A percentile compares a stretch with the other conserved stretches of the same genome.
Conservation (phyloP, 2,113 vertebrate genomes). For the Oenanthe melanoleuca region DNA sequence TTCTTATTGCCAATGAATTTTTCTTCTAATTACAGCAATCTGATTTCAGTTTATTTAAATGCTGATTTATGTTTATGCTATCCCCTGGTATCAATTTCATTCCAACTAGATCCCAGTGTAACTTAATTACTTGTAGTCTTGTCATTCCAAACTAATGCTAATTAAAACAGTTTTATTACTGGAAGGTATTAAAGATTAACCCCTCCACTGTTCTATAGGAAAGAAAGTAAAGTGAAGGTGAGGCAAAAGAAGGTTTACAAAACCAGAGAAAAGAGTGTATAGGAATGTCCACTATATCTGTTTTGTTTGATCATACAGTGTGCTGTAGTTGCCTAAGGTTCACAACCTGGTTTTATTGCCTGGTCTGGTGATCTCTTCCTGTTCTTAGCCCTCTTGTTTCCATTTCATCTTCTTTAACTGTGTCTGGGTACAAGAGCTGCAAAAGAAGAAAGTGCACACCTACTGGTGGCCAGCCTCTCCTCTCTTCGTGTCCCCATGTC, state of each 20-base stretch:
- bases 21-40: conserved; percentile 70
- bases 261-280: not conserved
- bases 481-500: not conserved
- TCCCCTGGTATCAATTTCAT: conserved; percentile 73
- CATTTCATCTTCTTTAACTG: not conserved
- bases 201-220: conserved; percentile 16
- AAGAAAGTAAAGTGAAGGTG: conserved; percentile 6
- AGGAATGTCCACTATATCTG: not conserved
- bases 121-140: conserved; percentile 72
- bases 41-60: conserved; percentile 75
- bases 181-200: conserved; percentile 65
- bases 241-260: not conserved
- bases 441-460: not conserved
- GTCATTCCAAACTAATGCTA: conserved; percentile 65
- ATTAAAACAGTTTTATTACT: conserved; percentile 71
- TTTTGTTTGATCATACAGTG: not conserved
- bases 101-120: conserved; percentile 71
- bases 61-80: conserved; percentile 69
- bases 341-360: not conserved
- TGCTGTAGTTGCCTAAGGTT: not conserved
- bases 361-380: not conserved
- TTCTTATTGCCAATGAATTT: conserved; percentile 57
- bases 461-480: not conserved
- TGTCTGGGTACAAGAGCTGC: not conserved
- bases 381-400: not conserved